Conservation (phyloP, 2,888 invertebrate genomes). For the Lamproptera curius region DNA sequence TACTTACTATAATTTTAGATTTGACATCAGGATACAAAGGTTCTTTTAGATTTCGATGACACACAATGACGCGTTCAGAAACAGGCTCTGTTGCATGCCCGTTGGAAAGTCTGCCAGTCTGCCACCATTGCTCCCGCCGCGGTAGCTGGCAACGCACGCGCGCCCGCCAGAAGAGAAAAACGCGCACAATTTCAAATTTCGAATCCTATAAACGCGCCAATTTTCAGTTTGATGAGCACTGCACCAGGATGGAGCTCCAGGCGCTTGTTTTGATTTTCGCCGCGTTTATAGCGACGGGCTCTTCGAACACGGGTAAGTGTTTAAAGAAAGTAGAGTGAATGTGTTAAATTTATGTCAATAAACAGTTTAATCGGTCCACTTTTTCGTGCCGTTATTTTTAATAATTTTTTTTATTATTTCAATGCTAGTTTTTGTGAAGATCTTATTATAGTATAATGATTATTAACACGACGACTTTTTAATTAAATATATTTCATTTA, state of each 20-base stretch:
- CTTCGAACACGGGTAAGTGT: constrained; percentile 65
- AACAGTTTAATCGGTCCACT: constrained; percentile 7
- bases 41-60: neutral
- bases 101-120: constrained; percentile 42
- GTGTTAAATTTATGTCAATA: constrained; percentile 17
- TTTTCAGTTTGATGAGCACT: constrained; percentile 20
- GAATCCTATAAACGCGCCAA: constrained; percentile 5
- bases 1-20: neutral
- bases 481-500: too few species aligned
- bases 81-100: constrained; percentile 32
- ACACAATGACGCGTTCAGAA: constrained; percentile 23
- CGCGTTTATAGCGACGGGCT: constrained; percentile 47
- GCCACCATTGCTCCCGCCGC: constrained; percentile 54
- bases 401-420: too few species aligned
- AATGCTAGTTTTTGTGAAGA: too few species aligned
- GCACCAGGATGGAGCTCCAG: constrained; percentile 51
- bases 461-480: too few species aligned
- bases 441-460: too few species aligned
- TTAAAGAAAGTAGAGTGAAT: constrained; percentile 55
- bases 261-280: constrained; percentile 51
- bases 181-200: constrained; percentile 10
- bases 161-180: constrained; percentile 24
- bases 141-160: constrained; percentile 52
- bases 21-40: neutral
- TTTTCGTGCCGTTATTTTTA: constrained; percentile 13